These are phyloP conservation scores for Takifugu rubripes DNA, from an alignment of 2,797 vertebrate species.

Conservation along the genomic window DNA sequence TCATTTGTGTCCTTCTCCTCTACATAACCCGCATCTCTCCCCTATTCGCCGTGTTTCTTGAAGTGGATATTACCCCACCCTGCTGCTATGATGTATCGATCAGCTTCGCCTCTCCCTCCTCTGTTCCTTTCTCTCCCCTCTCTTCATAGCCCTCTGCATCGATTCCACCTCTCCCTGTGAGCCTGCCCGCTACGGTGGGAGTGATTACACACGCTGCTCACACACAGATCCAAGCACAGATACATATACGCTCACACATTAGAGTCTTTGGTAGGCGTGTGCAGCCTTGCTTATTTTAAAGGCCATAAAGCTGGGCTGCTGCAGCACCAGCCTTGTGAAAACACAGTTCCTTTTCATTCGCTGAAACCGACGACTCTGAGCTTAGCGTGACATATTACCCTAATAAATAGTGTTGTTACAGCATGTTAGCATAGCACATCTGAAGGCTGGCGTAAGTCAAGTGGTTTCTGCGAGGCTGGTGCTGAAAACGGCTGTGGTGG, in stretches of 20 bases:
- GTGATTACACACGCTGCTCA: slow-evolving; percentile 71
- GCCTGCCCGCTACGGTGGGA: slow-evolving; percentile 61
- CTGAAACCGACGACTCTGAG: slow-evolving; percentile 31
- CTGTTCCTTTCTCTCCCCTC: slow-evolving; percentile 43
- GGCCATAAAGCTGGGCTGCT: slow-evolving; percentile 53
- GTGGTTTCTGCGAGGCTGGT: slow-evolving; percentile 45
- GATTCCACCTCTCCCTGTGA: slow-evolving; percentile 66
- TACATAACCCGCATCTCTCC: slow-evolving; percentile 34
- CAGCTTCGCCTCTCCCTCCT: slow-evolving; percentile 56
- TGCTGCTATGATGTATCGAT: slow-evolving; percentile 76
- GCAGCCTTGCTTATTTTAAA: slow-evolving; percentile 59
- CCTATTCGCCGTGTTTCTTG: slow-evolving; percentile 55
- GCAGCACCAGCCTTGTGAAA: slow-evolving; percentile 50
- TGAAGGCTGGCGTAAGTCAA: slow-evolving; percentile 40
- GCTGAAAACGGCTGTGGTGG: slow-evolving; percentile 52
- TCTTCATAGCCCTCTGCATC: slow-evolving; percentile 70
- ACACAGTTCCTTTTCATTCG: slow-evolving; percentile 54
- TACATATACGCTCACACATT: slow-evolving; percentile 18
- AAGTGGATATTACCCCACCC: slow-evolving; percentile 75
- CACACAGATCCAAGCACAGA: slow-evolving; percentile 43
- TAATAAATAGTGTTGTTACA: slow-evolving; percentile 54
- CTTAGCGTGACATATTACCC: slow-evolving; percentile 50
- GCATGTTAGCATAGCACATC: slow-evolving; percentile 49
- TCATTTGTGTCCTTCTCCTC: slow-evolving; percentile 47
- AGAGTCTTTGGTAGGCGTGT: slow-evolving; percentile 40